These are phyloP conservation scores for Hyles euphorbiae DNA, from an alignment of 1,140 invertebrate species.

Conservation along the genomic window DNA sequence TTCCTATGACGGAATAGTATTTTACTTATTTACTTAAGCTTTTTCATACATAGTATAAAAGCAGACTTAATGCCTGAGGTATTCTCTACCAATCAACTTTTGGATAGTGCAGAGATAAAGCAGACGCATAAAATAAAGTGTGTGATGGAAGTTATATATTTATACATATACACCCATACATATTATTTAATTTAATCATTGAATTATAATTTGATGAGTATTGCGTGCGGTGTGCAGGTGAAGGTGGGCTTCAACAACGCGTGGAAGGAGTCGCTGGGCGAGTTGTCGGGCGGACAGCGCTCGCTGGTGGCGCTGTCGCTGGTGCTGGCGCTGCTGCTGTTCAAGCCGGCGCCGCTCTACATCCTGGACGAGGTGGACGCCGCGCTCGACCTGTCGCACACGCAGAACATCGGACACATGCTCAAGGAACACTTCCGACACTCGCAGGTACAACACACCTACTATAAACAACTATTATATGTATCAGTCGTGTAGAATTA, in stretches of 20 bases:
- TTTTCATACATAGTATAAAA: no score
- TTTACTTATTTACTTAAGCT: no score
- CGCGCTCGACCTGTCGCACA: conserved; percentile 98
- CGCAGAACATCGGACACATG: conserved; percentile 99
- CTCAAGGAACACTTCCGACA: conserved; percentile 94
- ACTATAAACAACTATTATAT: no score
- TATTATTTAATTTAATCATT: no score
- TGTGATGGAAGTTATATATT: no score
- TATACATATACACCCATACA: no score
- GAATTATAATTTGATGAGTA: neutral
- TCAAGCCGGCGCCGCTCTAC: conserved; percentile 98
- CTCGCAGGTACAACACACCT: conserved; percentile 83
- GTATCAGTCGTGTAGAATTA: no score
- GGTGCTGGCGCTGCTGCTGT: conserved; percentile 96
- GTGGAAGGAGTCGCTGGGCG: conserved; percentile 97
- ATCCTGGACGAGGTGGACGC: conserved; percentile 99
- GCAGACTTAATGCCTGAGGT: no score
- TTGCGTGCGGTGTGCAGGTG: conserved; percentile 73
- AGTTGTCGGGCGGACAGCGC: conserved; percentile 97
- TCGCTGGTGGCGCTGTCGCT: conserved; percentile 97
- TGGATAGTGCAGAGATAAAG: no score
- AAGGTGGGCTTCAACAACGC: conserved; percentile 94
- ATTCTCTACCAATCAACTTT: no score
- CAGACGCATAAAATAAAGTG: no score
- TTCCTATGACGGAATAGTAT: no score